Base-by-base conservation (phyloP, 2,888 invertebrate species). In the Harpagoxenus sublaevis region DNA sequence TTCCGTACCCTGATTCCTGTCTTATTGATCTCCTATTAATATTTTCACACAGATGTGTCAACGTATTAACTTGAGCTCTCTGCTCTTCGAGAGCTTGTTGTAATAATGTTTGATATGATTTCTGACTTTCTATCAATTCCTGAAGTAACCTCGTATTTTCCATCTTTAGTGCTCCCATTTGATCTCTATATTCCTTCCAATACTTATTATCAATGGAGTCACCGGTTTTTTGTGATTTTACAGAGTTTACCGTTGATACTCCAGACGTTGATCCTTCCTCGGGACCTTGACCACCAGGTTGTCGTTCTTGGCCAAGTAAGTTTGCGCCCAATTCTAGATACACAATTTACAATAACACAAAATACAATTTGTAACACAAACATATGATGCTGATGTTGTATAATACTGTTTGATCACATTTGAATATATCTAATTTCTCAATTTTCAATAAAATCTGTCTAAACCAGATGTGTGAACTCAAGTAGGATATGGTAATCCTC, bases 261-360 rank as follows among this genome's bases (percentile, higher is more conserved):
- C 96, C 97, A 18, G 97, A 97, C 1, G 97, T 96, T 0, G 96
- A 96, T 62, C 96, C 96, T 89, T 96, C 96, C 87, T 96, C 96
- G 28, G 95, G 95, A 39, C 95, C 95, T 71, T 94, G 95, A 88
- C 93, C 96, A 89, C 90, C 91, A 88, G 92, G 87, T 31, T 95
- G 95, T 62, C 96, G 95, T 84, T 97, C 98, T 90, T 97, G 97
- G 0, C 97, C 98, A 4, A 98, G 97, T 75, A 98, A 95, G 95
- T 98, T 98, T 9, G 98, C 98, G 6, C 98, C 98, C n/a, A 98
- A 95, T 94, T 98, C 98, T 97, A 92, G 0, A 92, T 91, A 65
- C 39, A 71, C 55, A 63, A 39, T 73, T 75, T 75, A 23, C 23
- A 23, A 28, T 65, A 48, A 57, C 53, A 78, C 51, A 10, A 92